phyloP scores from a whole-genome alignment of 1,140 invertebrate genomes.

The Drosophila cardini region DNA sequence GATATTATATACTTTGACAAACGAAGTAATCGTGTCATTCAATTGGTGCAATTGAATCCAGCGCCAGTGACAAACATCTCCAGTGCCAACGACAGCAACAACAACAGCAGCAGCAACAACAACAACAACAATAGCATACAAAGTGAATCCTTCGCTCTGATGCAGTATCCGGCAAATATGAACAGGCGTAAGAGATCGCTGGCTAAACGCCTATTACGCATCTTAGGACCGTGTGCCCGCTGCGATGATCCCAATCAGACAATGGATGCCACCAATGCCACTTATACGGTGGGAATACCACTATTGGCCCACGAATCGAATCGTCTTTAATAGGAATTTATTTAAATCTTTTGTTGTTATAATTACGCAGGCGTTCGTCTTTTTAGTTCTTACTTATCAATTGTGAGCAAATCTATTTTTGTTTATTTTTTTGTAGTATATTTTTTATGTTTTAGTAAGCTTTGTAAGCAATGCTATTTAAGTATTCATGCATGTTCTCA shows the following conservation, averaged over 20 bases:
- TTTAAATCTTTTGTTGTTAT: conserved; percentile 5
- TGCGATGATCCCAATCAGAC: conserved; percentile 56
- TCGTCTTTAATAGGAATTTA: conserved; percentile 4
- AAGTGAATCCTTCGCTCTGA: conserved; percentile 19
- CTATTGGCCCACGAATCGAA: conserved; percentile 26
- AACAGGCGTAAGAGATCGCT: conserved; percentile 30
- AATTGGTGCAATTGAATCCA: conserved; percentile 25
- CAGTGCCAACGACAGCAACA: conserved; percentile 12
- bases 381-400: conserved; percentile 11
- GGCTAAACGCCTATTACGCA: conserved; percentile 51
- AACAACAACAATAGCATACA: conserved; percentile 19
- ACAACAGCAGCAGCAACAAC: conserved; percentile 2
- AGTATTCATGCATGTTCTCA: conserved; percentile 3
- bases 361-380: conserved; percentile 24
- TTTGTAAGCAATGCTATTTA: conserved; percentile 11
- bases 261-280: conserved; percentile 32
- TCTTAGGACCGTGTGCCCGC: conserved; percentile 65
- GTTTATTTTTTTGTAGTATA: conserved; percentile 17
- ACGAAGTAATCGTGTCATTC: conserved; percentile 43
- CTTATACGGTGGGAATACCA: conserved; percentile 48
- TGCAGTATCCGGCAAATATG: neutral
- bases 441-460: conserved; percentile 49
- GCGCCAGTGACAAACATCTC: neutral
- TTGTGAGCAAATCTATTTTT: neutral
- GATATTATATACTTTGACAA: conserved; percentile 57